Base-by-base conservation (phyloP, 2,888 invertebrate genomes). In the Nysson spinosus region DNA sequence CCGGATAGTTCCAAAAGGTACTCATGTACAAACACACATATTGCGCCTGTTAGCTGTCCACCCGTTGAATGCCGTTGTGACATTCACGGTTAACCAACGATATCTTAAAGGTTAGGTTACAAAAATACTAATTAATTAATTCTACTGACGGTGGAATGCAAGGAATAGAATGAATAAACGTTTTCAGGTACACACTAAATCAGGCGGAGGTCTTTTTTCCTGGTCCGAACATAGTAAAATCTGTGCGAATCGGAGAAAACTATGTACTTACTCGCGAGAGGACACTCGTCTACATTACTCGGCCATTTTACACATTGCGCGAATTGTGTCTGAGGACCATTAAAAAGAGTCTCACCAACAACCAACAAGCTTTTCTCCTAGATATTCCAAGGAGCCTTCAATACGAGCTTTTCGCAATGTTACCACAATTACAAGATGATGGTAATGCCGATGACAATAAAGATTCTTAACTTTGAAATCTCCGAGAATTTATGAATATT, bases 371-470 rank as follows among this genome's bases (percentile, higher is more conserved):
- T 24, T 82, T 78, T 28, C 50, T 55, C 4, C 81, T 86, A 12
- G 81, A 85, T 34, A 77, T 86, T 52, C 86, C 86, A n/a, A 69
- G 69, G 50, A 80, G 51, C 12, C 75, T 86, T 20, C 84, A 85
- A 49, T 22, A 49, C 28, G 83, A 85, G 58, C 77, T 86, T 28
- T 77, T 75, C 4, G 56, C 46, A 14, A 77, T 79, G 77, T 54
- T 69, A 22, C 84, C 83, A 0, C 57, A 69, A 34, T 34, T 30
- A 22, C 26, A 39, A 9, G 37, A 20, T n/a, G 3, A 19, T n/a
- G 30, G 22, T 0, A 20, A 20, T n/a, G 12, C n/a, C 5, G 7
- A 19, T 1, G 4, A 26, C 12, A 7, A 3, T 3, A 6, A 1
- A 16, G 3, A 22, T 4, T 47, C 16, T 19, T 47, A 9, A 24